These are phyloP conservation scores for Brachycybe producta DNA, from an alignment of 2,888 invertebrate genomes.

Conservation along the genomic window DNA sequence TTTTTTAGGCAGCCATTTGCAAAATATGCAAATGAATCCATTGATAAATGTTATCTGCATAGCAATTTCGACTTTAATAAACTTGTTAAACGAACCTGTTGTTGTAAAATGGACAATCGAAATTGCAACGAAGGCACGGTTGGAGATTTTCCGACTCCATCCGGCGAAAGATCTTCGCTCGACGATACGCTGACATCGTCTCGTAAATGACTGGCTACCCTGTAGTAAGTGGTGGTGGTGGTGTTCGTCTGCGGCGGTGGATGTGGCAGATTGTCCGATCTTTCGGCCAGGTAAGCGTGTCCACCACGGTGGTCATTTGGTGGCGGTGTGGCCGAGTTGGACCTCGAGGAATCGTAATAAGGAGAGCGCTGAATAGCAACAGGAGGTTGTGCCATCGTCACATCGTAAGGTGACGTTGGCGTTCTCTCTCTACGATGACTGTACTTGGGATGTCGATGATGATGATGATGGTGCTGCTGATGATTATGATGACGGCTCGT, in stretches of 20 bases:
- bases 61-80: too few species aligned
- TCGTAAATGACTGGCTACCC: not conserved
- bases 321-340: not conserved
- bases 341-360: conserved; percentile 8
- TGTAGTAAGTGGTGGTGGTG: not conserved
- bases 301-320: too few species aligned
- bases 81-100: too few species aligned
- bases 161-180: not conserved
- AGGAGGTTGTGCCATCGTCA: not conserved
- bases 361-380: not conserved
- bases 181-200: conserved; percentile 10
- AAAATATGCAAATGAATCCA: not conserved
- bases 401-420: conserved; percentile 41
- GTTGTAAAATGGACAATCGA: conserved; percentile 59
- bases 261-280: conserved; percentile 39
- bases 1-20: too few species aligned
- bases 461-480: not conserved
- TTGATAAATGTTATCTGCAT: not conserved
- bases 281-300: conserved; percentile 16
- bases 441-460: conserved; percentile 23
- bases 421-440: conserved; percentile 31
- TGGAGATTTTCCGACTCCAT: not conserved
- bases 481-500: not conserved
- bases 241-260: conserved; percentile 34
- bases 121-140: conserved; percentile 36